These are phyloP conservation scores for Enteromius viviparus DNA, from an alignment of 2,797 vertebrate genomes.

Conservation along the genomic window DNA sequence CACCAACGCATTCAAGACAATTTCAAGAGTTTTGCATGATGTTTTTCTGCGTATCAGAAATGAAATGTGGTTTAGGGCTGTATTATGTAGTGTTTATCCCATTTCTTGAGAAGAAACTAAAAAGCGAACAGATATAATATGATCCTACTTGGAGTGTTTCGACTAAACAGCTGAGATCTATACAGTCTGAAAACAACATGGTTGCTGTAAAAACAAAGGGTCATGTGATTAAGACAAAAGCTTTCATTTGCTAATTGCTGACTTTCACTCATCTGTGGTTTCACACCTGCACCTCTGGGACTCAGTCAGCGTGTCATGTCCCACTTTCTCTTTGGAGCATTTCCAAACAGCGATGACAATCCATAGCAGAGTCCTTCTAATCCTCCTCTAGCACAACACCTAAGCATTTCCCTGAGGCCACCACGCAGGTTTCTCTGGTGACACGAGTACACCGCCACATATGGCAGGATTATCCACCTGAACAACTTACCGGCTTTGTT, in stretches of 20 bases:
- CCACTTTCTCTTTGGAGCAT: constrained; percentile 39
- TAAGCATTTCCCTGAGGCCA: constrained; percentile 59
- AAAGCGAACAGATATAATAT: not conserved
- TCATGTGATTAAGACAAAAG: constrained; percentile 8
- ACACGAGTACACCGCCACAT: constrained; percentile 47
- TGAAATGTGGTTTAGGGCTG: not conserved
- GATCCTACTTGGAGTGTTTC: not conserved
- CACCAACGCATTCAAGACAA: not conserved
- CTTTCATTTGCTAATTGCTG: not conserved
- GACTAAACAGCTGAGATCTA: not conserved
- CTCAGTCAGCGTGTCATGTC: constrained; percentile 31
- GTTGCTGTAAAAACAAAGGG: not conserved
- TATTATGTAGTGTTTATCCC: not conserved
- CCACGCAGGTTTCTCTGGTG: constrained; percentile 35
- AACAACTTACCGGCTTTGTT: not conserved
- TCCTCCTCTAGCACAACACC: constrained; percentile 66
- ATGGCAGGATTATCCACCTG: constrained; percentile 54
- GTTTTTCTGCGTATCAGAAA: not conserved
- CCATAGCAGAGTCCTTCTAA: constrained; percentile 59
- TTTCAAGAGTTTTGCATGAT: not conserved
- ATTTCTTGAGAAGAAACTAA: not conserved
- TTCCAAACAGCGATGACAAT: constrained; percentile 57
- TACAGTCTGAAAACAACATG: not conserved
- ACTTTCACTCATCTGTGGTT: not conserved
- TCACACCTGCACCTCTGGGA: not conserved